Evolutionary conservation across 1,140 invertebrate species (phyloP), one percentile per base, ranked within the genome.

Genomic region (Panonychus citri): DNA sequence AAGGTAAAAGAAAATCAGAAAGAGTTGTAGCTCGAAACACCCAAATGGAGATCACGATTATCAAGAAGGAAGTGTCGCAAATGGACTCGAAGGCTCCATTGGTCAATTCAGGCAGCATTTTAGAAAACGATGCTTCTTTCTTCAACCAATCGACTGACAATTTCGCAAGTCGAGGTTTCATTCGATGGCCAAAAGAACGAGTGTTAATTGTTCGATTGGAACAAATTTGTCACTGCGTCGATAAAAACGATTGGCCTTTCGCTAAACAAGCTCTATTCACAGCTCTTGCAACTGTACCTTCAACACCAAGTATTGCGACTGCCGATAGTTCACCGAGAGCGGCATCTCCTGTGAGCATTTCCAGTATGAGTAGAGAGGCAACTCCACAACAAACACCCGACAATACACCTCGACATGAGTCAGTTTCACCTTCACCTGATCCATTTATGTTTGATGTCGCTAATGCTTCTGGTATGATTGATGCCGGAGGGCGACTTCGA

Each of bases 211-310:
- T 82, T 17, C 77, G 90, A 39, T 73, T 96, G 53, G 85, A 90
- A 65, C 85, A 91, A 63, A 85, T 96, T 53, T 85, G 89, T 53
- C 82, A 88, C 65, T 84, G 83, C 21, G 79, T 95, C 19, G 89
- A 95, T 66, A 81, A 84, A 49, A 85, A 83, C 64, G 87, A 93
- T 69, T 96, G 90, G 90, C 85, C 85, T 21, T 54, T 50, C n/a
- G 34, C 52, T 25, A 26, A 56, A 30, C 59, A 60, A 40, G 30
- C 51, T 42, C 51, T 53, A 19, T 57, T 57, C 28, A 26, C 42
- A 17, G 13, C 13, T n/a, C n/a, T 46, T 3, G 19, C 19, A 24
- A 30, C 37, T 25, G 15, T 40, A 4, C 21, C 19, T n/a, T 53
- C 51, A 24, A 60, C 59, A 3, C 56, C 56, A 19, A 57, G 50